Evolutionary conservation across 2,113 vertebrate species (phyloP).

Genomic region (Mustelus asterias): DNA sequence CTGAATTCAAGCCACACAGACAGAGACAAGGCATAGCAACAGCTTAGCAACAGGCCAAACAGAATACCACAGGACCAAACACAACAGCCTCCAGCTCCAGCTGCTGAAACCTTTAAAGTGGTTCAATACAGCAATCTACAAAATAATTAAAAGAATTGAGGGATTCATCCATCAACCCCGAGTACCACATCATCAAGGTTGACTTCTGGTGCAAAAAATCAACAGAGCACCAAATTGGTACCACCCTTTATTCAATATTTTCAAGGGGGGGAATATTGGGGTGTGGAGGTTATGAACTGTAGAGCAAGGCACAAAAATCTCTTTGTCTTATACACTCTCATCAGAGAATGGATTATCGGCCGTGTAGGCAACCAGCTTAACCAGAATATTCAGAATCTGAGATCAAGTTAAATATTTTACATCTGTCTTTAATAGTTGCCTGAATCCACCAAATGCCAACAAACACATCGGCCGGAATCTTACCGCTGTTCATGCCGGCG

Average conservation of each 20-base stretch:
- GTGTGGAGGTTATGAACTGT: neutral
- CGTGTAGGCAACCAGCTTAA: neutral
- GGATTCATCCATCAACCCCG: neutral
- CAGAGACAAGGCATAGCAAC: constrained; percentile 28
- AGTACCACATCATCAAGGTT: neutral
- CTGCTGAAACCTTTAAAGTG: constrained; percentile 13
- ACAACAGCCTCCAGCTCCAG: constrained; percentile 13
- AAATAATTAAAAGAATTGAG: neutral
- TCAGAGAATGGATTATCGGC: neutral
- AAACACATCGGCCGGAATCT: neutral
- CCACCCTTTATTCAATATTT: neutral
- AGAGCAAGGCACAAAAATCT: neutral
- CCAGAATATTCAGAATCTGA: neutral
- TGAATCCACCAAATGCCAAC: neutral
- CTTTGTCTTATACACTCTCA: neutral
- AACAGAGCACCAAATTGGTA: neutral
- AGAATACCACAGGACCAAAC: neutral
- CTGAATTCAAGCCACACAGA: constrained; percentile 23
- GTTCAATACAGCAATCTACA: neutral
- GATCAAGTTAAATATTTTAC: neutral
- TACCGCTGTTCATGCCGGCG: too few relatives aligned
- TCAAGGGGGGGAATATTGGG: neutral
- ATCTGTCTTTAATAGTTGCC: neutral
- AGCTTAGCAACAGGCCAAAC: constrained; percentile 27
- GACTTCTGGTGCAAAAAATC: neutral